These are phyloP conservation scores for Galendromus occidentalis DNA, from an alignment of 1,140 invertebrate genomes.

Conservation along the genomic window DNA sequence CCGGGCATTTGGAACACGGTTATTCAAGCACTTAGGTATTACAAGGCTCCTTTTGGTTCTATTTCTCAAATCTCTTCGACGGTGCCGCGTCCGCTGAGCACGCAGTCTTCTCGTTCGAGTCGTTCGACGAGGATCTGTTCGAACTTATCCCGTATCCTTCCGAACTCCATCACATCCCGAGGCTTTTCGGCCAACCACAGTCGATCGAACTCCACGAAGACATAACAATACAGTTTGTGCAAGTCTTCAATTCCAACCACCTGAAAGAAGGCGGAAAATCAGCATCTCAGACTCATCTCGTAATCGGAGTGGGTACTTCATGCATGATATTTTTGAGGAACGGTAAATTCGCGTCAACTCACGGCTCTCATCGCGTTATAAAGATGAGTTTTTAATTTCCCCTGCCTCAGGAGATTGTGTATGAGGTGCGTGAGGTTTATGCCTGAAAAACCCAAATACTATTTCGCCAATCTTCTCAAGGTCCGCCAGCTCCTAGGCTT, in stretches of 20 bases:
- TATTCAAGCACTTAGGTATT: no score
- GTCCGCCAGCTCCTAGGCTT: no score
- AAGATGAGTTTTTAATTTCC: slow-evolving; percentile 69
- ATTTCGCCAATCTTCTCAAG: no score
- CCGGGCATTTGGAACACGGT: no score
- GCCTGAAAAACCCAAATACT: slow-evolving; percentile 45
- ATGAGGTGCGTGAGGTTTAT: slow-evolving; percentile 88
- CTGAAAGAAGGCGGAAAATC: slow-evolving; percentile 29
- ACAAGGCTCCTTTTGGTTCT: no score
- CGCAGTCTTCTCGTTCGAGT: slow-evolving; percentile 32
- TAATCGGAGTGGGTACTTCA: not conserved
- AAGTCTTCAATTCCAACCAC: slow-evolving; percentile 46
- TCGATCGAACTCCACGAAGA: slow-evolving; percentile 80
- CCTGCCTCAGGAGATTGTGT: slow-evolving; percentile 52
- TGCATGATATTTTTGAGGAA: not conserved
- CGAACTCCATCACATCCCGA: slow-evolving; percentile 83
- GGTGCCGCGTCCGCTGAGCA: not conserved
- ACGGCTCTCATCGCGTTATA: slow-evolving; percentile 42
- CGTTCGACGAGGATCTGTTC: slow-evolving; percentile 44
- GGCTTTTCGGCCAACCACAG: slow-evolving; percentile 80
- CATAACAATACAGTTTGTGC: slow-evolving; percentile 79
- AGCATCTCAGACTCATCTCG: slow-evolving; percentile 21
- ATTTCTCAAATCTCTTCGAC: not conserved
- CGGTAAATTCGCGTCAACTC: not conserved
- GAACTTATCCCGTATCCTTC: slow-evolving; percentile 59